These are phyloP conservation scores for Bettongia penicillata DNA, from an alignment of 2,113 vertebrate genomes.

Conservation along the genomic window DNA sequence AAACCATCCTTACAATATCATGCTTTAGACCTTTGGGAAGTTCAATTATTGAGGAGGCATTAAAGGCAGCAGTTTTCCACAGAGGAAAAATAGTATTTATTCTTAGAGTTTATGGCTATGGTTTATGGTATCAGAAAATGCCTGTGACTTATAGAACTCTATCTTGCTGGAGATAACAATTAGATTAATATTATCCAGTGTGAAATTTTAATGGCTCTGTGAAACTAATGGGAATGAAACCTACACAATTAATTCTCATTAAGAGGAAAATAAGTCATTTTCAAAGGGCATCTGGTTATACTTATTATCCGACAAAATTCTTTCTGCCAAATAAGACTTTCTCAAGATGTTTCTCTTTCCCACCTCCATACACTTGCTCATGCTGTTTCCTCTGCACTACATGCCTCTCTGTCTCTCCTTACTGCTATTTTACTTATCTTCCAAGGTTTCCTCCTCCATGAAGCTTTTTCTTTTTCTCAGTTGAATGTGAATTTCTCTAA, in stretches of 20 bases:
- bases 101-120: not conserved
- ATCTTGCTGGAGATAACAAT: not conserved
- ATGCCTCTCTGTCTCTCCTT: not conserved
- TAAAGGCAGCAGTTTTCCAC: not conserved
- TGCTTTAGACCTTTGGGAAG: not conserved
- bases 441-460: not conserved
- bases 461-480: not conserved
- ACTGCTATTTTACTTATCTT: not conserved
- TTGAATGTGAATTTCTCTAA: not conserved
- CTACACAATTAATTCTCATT: constrained; percentile 60
- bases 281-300: constrained; percentile 10
- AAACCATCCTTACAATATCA: not conserved
- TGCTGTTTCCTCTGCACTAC: not conserved
- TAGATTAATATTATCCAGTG: not conserved
- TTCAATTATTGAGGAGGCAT: not conserved
- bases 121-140: not conserved
- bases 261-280: constrained; percentile 67
- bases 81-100: not conserved
- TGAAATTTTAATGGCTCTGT: constrained; percentile 38
- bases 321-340: not conserved
- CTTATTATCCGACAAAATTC: not conserved
- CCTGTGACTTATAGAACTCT: constrained; percentile 38
- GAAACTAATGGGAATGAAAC: constrained; percentile 59
- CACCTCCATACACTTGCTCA: not conserved
- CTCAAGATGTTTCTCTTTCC: not conserved